Evolutionary conservation across 2,797 vertebrate species (phyloP).

Genomic region (Ctenopoma kingsleyae): DNA sequence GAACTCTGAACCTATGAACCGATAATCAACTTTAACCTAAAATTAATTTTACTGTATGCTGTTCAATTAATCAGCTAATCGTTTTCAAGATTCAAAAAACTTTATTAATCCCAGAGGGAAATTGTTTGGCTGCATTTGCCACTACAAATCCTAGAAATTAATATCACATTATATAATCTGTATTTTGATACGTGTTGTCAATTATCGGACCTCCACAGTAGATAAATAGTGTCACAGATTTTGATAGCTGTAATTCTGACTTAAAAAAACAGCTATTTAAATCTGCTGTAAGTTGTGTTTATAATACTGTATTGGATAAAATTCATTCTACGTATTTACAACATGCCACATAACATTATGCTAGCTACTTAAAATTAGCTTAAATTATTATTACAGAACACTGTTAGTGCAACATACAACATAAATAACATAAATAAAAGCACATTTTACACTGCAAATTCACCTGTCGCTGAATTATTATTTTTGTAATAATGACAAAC

Average conservation of each 20-base stretch:
- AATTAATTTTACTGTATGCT: neutral
- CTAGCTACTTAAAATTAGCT: neutral
- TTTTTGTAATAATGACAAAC: neutral
- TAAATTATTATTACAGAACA: neutral
- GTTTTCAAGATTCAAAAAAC: too few relatives aligned
- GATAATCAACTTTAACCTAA: too few relatives aligned
- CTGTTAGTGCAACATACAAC: constrained; percentile 1
- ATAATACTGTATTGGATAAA: too few relatives aligned
- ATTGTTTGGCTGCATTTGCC: neutral
- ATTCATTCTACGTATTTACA: neutral
- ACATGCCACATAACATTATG: neutral
- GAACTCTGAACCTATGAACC: too few relatives aligned
- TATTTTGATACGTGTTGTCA: neutral
- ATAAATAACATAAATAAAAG: too few relatives aligned
- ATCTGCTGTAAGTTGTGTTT: too few relatives aligned
- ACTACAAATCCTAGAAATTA: neutral
- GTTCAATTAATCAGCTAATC: neutral
- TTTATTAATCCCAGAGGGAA: too few relatives aligned
- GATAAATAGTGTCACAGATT: neutral
- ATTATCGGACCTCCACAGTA: neutral
- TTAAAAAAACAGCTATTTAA: too few relatives aligned
- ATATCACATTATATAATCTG: neutral
- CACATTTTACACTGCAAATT: neutral
- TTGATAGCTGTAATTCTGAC: too few relatives aligned
- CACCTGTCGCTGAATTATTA: neutral